Evolutionary conservation across 2,888 invertebrate species (phyloP), one percentile per base, ranked within the genome.

Genomic region (Hipparchia sbordonii): DNA sequence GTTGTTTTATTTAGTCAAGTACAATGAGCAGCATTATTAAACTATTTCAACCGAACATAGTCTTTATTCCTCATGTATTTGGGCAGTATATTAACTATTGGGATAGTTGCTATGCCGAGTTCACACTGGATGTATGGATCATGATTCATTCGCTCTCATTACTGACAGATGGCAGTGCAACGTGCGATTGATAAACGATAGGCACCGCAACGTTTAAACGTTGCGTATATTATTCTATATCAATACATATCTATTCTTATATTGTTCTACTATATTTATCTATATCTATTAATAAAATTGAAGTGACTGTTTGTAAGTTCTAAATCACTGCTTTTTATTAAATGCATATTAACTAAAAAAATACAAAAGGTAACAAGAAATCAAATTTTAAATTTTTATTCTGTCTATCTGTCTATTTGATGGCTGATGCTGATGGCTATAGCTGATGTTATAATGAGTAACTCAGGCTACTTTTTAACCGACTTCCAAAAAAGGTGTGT

Each of bases 121-220:
- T n/a, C 62, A 46, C 62, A 51, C 33, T 54, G 62, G 13, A 62
- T 45, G 46, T 67, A 67, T 56, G 45, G 56, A 45, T 56, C 85
- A 86, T 89, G 92, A 91, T 88, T 89, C 89, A 91, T 89, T 82
- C 83, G 89, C 87, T 88, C 89, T 83, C 88, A 83, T 88, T 91
- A 89, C 84, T 87, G 92, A 91, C 91, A 88, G 90, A 88, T 88
- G 86, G 87, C 85, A 82, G 87, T 84, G 85, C 89, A 91, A 91
- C 90, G 86, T 39, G 87, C 87, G 87, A 89, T 88, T 90, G 92
- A 91, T 91, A 88, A 89, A 89, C 87, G 88, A 88, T 87, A 65
- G 51, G 51, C 33, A 82, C 82, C 79, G 82, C 79, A 82, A 82
- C 83, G 80, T 82, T 86, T 85, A 87, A 88, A 87, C 83, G 83